Percentiles rank a stretch among this genome's conserved stretches.
Evolutionary conservation across 2,113 vertebrate species (phyloP).

Genomic region (Rhagologus leucostigma): DNA sequence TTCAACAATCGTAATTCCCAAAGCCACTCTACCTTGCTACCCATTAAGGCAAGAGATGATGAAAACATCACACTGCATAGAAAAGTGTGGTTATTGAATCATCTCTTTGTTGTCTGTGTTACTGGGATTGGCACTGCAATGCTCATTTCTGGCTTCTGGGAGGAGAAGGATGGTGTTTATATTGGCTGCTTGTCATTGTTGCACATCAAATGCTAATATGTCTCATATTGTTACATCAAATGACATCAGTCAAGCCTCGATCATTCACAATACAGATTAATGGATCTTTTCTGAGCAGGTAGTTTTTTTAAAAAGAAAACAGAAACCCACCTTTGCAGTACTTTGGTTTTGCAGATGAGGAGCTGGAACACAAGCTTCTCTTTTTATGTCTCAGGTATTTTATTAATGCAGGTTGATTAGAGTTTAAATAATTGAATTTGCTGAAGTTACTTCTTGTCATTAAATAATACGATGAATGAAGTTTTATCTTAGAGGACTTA

Average conservation of each 20-base stretch:
- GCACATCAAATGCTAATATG: background rate
- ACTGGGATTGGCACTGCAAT: background rate
- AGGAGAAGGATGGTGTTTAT: background rate
- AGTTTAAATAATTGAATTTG: background rate
- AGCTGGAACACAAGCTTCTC: background rate
- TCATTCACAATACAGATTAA: background rate
- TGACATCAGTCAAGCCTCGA: background rate
- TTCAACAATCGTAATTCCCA: background rate
- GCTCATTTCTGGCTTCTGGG: background rate
- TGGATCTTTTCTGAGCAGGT: background rate
- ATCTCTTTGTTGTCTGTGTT: background rate
- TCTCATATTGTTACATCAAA: background rate
- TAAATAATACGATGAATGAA: background rate
- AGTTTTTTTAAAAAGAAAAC: background rate
- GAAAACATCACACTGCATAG: background rate
- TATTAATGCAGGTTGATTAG: background rate
- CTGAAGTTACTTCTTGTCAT: background rate
- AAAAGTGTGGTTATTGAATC: background rate
- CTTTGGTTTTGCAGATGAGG: background rate
- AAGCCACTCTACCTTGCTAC: background rate
- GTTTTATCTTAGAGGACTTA: background rate
- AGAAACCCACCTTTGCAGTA: background rate
- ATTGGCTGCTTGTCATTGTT: background rate
- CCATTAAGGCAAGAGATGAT: background rate
- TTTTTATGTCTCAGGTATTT: background rate